Base-by-base conservation (phyloP, 2,888 invertebrate species). In the Callyntrura sp. region DNA sequence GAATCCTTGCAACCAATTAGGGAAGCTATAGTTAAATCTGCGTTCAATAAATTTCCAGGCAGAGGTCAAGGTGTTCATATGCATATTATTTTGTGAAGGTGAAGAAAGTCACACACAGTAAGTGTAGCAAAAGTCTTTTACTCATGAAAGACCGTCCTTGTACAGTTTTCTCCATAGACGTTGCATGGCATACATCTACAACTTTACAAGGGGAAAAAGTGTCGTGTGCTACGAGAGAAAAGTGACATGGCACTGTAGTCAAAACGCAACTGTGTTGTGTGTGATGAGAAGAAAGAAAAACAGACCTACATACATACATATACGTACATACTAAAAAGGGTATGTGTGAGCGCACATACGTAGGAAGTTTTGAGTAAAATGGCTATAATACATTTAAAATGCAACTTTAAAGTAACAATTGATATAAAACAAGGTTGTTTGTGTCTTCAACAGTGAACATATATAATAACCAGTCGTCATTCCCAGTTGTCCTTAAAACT, bases 291-390 rank as follows among this genome's bases (percentile, higher is more conserved):
- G 20, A 20, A 57, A 57, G 76, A 55, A 78, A 28, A 28, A 78
- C 78, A 57, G n/a, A n/a, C n/a, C n/a, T 20, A 60, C n/a, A 60
- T n/a, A 60, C 51, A 35, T 35, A 35, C 35, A 79, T 55, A 81
- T 57, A 81, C 87, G 70, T 81, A 87, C 81, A 70, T 87, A 87
- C 87, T 70, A 28, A 62, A 35, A 68, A 87, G 87, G 87, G 87
- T 70, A 81, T 87, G 87, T 87, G 87, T 87, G 87, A 81, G 81
- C 79, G 45, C 48, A 78, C 55, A 78, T n/a, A 78, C 78, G 23
- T 55, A 55, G 23, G 51, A 51, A 76, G 48, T 73, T 70, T 17
- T 62, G 14, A 62, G 35, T 28, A 62, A 62, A 62, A 23, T 14
- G 25, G 2, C 11, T 62, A 62, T 23, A 62, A 28, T 17, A 57